A percentile compares a stretch with the other conserved stretches of the same genome.
phyloP scores from a whole-genome alignment of 2,888 invertebrate genomes.

The Ophion obscuratus region DNA sequence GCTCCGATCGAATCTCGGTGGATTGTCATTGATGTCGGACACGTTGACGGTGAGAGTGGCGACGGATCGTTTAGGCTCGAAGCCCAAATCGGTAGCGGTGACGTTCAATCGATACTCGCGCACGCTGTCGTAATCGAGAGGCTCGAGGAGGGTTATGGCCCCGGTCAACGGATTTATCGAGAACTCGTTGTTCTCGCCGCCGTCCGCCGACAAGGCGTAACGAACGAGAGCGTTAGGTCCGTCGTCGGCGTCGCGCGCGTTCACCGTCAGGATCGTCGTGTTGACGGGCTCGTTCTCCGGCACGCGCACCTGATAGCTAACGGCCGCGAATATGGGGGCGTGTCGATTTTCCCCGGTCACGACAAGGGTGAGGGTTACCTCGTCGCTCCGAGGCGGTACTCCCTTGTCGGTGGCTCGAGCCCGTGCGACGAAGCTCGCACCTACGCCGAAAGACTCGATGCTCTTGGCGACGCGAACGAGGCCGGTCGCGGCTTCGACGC shows the following conservation, averaged over 20 bases:
- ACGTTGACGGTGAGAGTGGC: slow-evolving; percentile 94
- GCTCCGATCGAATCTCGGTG: slow-evolving; percentile 93
- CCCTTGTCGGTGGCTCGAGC: slow-evolving; percentile 94
- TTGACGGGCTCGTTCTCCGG: slow-evolving; percentile 96
- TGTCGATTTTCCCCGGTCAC: slow-evolving; percentile 94
- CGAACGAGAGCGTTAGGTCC: slow-evolving; percentile 96
- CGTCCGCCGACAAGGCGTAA: slow-evolving; percentile 94
- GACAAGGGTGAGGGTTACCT: slow-evolving; percentile 89
- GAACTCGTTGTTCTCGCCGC: slow-evolving; percentile 93
- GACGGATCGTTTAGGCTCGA: slow-evolving; percentile 90
- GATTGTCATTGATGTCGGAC: slow-evolving; percentile 97
- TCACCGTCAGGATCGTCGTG: slow-evolving; percentile 93
- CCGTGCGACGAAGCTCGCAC: slow-evolving; percentile 85
- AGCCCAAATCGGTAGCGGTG: slow-evolving; percentile 94
- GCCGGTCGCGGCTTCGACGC: slow-evolving; percentile 90
- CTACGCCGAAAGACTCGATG: slow-evolving; percentile 87
- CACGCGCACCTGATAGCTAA: slow-evolving; percentile 95
- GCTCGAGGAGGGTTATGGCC: slow-evolving; percentile 90
- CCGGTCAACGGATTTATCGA: slow-evolving; percentile 91
- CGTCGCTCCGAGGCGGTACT: slow-evolving; percentile 93
- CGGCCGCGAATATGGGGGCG: slow-evolving; percentile 92
- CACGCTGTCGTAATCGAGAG: slow-evolving; percentile 94
- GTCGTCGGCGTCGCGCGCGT: slow-evolving; percentile 93
- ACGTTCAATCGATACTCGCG: slow-evolving; percentile 94
- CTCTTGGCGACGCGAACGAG: slow-evolving; percentile 91